Conservation (phyloP, 2,113 vertebrate species). For the Eidolon helvum region DNA sequence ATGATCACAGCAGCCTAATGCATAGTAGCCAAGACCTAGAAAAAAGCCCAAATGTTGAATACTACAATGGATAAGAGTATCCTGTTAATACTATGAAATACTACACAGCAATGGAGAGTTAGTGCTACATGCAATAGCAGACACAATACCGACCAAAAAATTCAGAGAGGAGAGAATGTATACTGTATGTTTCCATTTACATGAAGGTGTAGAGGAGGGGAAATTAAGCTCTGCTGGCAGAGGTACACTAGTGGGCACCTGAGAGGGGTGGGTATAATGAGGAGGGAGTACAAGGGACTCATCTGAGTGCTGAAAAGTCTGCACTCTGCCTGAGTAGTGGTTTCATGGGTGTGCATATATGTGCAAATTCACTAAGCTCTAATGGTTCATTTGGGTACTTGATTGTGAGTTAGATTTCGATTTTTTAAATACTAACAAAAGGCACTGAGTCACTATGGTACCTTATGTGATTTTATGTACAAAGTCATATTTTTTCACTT, state of each 20-base stretch:
- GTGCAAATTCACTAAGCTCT: not conserved
- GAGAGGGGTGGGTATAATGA: not conserved
- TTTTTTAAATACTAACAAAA: not conserved
- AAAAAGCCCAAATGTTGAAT: not conserved
- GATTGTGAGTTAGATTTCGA: not conserved
- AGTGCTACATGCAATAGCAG: not conserved
- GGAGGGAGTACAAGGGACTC: not conserved
- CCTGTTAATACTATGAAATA: not conserved
- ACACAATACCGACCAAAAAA: not conserved
- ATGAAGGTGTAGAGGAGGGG: not conserved
- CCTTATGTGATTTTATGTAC: not conserved
- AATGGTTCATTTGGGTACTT: not conserved
- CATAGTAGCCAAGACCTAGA: not conserved
- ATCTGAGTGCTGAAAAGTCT: not conserved
- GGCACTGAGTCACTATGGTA: not conserved
- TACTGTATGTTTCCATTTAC: not conserved
- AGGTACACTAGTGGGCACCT: not conserved
- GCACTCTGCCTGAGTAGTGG: not conserved
- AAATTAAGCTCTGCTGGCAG: not conserved
- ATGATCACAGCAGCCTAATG: not conserved
- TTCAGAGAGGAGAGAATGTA: not conserved
- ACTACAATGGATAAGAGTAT: not conserved
- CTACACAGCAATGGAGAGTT: not conserved
- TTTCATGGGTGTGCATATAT: rapidly evolving
- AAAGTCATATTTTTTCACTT: not conserved